Evolutionary conservation across 2,888 invertebrate genomes (phyloP), one percentile per base, ranked within the genome.

Genomic region (Rotaria magnacalcarata): DNA sequence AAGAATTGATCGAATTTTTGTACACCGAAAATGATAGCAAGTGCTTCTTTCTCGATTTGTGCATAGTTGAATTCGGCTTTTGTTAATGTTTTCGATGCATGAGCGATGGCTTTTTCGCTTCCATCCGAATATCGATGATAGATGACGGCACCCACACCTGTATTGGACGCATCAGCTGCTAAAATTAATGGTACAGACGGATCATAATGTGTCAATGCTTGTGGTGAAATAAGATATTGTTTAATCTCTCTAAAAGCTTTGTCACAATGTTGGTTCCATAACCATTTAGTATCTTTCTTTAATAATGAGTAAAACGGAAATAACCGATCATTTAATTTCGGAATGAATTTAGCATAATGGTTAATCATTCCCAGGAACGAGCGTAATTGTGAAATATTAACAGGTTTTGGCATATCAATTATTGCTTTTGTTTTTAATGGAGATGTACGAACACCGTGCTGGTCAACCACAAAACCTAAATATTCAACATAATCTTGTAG

Each of bases 1-100:
- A 92, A 84, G 87, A 90, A 92, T 47, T 90, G 88, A 85, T 90
- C 90, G 88, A 91, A 92, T 88, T 90, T 90, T 50, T 89, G 88
- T 3, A 91, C 89, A 1, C 90, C 91, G 87, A 89, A 92, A 24
- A 91, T 89, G 10, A 91, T 87, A 24, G 89, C 88, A 52, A 90
- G 88, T 54, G 90, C 90, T 88, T 90, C 91, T 87, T 90, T 89
- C 85, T 91, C 90, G 24, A 90, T 87, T 88, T 90, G 90, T 34
- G 89, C 89, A 88, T 91, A 91, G 41, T 89, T 88, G 75, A 88
- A 87, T 88, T 91, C 90, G 88, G 89, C 90, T 90, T 88, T 89
- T 89, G 88, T 88, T 86, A 92, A 90, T 85, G 91, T 90, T 19
- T 89, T 89, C 84, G 90, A 91, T 0, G 90, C 91, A 88, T 90